Evolutionary conservation across 2,797 vertebrate species (phyloP).

Genomic region (Spea hammondii): DNA sequence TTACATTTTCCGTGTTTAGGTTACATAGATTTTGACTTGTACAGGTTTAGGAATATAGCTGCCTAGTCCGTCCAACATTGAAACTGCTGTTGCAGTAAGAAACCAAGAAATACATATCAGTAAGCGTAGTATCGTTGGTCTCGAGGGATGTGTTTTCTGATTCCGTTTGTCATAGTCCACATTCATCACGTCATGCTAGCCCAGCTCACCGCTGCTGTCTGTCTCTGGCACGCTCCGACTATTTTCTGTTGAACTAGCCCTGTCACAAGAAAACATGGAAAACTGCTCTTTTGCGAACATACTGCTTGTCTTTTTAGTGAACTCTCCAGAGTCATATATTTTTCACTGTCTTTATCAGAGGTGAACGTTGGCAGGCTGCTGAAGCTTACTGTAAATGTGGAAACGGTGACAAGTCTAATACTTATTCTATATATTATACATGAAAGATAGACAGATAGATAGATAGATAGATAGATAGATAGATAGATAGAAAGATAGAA

Average conservation of each 20-base stretch:
- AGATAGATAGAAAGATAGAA: no score
- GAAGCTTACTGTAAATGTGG: constrained; percentile 77
- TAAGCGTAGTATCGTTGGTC: constrained; percentile 77
- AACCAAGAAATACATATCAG: constrained; percentile 81
- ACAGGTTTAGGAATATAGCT: constrained; percentile 79
- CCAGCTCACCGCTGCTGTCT: constrained; percentile 74
- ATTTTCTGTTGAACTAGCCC: constrained; percentile 85
- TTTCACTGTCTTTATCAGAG: constrained; percentile 87
- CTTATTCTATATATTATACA: no score
- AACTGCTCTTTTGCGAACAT: constrained; percentile 83
- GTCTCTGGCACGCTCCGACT: constrained; percentile 78
- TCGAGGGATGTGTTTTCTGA: constrained; percentile 82
- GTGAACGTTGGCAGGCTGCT: constrained; percentile 89
- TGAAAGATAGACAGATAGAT: no score
- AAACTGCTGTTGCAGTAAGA: constrained; percentile 80
- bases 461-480: no score
- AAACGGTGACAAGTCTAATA: no score
- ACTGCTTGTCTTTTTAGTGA: constrained; percentile 71
- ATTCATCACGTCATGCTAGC: constrained; percentile 84
- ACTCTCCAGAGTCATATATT: constrained; percentile 79
- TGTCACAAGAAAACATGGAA: constrained; percentile 89
- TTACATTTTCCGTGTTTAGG: constrained; percentile 82
- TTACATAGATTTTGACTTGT: constrained; percentile 81
- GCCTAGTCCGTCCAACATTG: constrained; percentile 78
- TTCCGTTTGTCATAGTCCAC: constrained; percentile 91